A percentile compares a stretch with the other conserved stretches of the same genome.
Evolutionary conservation across 2,113 vertebrate genomes (phyloP).

Genomic region (Oenanthe oenanthe): DNA sequence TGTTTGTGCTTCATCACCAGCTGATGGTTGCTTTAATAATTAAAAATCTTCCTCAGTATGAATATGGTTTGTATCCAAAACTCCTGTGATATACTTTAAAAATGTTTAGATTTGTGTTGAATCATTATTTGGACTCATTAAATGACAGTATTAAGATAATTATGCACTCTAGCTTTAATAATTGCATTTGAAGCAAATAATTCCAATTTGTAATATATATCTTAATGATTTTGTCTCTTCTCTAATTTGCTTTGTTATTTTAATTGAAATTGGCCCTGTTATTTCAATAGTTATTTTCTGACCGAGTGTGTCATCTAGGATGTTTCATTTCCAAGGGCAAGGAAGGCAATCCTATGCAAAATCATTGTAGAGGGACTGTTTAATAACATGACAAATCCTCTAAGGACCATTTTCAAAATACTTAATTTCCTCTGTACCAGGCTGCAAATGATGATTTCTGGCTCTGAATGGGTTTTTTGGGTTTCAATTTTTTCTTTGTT

Average conservation of each 20-base stretch:
- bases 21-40: background rate
- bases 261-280: conserved; percentile 41
- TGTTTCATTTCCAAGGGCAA: conserved; percentile 32
- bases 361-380: conserved; percentile 51
- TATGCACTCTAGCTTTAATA: background rate
- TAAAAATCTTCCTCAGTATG: background rate
- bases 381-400: conserved; percentile 61
- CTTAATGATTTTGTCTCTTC: conserved; percentile 29
- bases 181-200: background rate
- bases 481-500: background rate
- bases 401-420: conserved; percentile 52
- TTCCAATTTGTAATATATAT: background rate
- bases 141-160: background rate
- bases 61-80: background rate
- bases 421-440: background rate
- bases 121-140: background rate
- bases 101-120: background rate
- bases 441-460: background rate
- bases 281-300: conserved; percentile 64
- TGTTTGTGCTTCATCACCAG: background rate
- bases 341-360: conserved; percentile 39
- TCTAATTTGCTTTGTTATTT: conserved; percentile 64
- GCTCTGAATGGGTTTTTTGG: background rate
- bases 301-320: conserved; percentile 62
- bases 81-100: background rate